Percentiles rank a stretch among this genome's conserved stretches.
These are phyloP conservation scores for Lepeophtheirus salmonis DNA, from an alignment of 1,140 invertebrate genomes.

Conservation along the genomic window DNA sequence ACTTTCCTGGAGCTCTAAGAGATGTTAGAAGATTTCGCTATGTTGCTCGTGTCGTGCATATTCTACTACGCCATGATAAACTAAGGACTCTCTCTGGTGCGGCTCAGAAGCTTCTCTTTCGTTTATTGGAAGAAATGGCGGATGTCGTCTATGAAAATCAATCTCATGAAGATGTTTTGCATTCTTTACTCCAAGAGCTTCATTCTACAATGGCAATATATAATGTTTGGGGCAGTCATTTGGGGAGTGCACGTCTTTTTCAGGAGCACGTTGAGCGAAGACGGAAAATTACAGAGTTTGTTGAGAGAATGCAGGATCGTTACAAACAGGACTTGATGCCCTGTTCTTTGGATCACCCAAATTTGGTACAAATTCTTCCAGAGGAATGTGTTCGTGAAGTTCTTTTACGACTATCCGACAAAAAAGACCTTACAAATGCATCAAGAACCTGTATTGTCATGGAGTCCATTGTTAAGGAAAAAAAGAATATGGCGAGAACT, in stretches of 20 bases:
- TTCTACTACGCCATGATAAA: conserved; percentile 2
- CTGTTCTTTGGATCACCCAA: background rate
- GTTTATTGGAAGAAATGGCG: conserved; percentile 15
- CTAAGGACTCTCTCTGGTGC: conserved; percentile 5
- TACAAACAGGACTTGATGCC: conserved; percentile 14
- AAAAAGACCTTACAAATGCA: conserved; percentile 1
- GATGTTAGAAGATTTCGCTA: conserved; percentile 10
- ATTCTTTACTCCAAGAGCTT: conserved; percentile 4
- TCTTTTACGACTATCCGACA: conserved; percentile 9
- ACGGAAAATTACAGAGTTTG: conserved; percentile 12
- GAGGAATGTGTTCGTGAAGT: conserved; percentile 16
- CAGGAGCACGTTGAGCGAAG: background rate
- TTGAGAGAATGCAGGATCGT: conserved; percentile 13
- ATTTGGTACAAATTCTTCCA: background rate
- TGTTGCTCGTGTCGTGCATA: conserved; percentile 1
- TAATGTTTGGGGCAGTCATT: conserved; percentile 11
- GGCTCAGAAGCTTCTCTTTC: conserved; percentile 11
- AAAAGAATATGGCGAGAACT: conserved; percentile 13
- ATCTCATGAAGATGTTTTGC: conserved; percentile 2
- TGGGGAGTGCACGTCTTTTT: conserved; percentile 1
- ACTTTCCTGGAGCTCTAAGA: background rate
- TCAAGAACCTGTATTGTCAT: background rate
- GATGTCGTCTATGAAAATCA: background rate
- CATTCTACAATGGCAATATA: conserved; percentile 12
- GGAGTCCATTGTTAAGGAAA: conserved; percentile 5